phyloP scores from a whole-genome alignment of 1,140 invertebrate genomes.

The Sarcophaga bullata region DNA sequence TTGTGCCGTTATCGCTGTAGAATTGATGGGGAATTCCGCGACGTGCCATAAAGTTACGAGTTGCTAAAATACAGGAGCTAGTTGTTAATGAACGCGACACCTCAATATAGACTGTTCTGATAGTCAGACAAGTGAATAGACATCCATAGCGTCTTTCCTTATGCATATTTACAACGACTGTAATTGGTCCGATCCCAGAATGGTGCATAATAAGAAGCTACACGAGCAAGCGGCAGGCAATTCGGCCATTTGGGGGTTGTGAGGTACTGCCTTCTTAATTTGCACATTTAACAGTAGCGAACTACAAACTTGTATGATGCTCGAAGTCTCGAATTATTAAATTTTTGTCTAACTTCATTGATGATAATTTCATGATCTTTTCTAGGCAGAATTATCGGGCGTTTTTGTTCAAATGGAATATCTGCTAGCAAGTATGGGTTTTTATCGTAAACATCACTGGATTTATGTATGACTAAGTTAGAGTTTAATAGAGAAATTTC shows the following conservation, averaged over 20 bases:
- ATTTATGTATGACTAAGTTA: background rate
- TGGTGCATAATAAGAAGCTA: background rate
- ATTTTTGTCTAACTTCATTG: constrained; percentile 35
- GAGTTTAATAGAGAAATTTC: constrained; percentile 1
- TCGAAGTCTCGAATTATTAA: background rate
- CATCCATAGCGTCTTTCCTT: constrained; percentile 16
- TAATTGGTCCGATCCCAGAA: constrained; percentile 12
- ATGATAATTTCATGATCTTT: constrained; percentile 29
- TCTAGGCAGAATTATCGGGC: constrained; percentile 32
- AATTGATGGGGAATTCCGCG: constrained; percentile 17
- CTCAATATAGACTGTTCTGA: constrained; percentile 24
- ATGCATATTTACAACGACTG: background rate
- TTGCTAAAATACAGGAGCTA: constrained; percentile 26
- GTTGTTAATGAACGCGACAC: constrained; percentile 6
- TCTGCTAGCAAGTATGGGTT: background rate
- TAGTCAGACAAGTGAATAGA: constrained; percentile 28
- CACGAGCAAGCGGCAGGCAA: background rate
- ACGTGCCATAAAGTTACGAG: constrained; percentile 23
- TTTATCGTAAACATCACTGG: constrained; percentile 16
- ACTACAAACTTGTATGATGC: background rate
- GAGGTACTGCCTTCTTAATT: background rate
- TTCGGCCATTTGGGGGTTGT: constrained; percentile 17
- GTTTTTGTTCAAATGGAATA: background rate
- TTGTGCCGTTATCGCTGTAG: constrained; percentile 35
- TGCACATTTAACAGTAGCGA: background rate